Conservation (phyloP, 2,113 vertebrate genomes). For the Siniperca knerii region DNA sequence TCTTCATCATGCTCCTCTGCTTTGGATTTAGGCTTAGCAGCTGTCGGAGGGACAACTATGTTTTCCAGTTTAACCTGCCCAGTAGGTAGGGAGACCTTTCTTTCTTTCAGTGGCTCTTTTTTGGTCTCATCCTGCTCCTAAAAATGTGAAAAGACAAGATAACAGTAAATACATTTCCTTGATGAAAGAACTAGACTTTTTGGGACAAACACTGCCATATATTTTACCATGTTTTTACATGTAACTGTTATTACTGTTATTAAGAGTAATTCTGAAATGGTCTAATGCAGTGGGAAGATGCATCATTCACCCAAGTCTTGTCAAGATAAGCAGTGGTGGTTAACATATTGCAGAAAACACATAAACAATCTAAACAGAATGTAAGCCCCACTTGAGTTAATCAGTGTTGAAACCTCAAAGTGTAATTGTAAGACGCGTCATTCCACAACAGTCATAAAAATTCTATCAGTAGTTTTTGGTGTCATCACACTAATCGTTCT, state of each 20-base stretch:
- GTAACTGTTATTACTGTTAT: neutral
- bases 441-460: constrained; percentile 1
- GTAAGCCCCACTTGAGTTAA: neutral
- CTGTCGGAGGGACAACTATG: constrained; percentile 86
- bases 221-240: neutral
- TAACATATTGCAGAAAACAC: neutral
- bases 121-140: constrained; percentile 73
- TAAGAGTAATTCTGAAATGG: neutral
- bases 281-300: neutral
- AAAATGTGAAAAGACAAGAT: constrained; percentile 26
- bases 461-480: neutral
- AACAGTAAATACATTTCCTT: neutral
- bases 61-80: constrained; percentile 85
- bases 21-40: constrained; percentile 81
- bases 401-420: neutral
- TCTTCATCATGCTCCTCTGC: constrained; percentile 63
- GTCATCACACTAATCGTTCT: neutral
- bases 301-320: neutral
- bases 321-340: neutral
- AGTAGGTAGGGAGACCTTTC: constrained; percentile 13
- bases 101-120: constrained; percentile 74
- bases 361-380: neutral
- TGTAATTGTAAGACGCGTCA: neutral
- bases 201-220: neutral
- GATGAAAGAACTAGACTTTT: neutral